Evolutionary conservation across 2,888 invertebrate species (phyloP), one percentile per base, ranked within the genome.

Genomic region (Sarcophaga caerulescens): DNA sequence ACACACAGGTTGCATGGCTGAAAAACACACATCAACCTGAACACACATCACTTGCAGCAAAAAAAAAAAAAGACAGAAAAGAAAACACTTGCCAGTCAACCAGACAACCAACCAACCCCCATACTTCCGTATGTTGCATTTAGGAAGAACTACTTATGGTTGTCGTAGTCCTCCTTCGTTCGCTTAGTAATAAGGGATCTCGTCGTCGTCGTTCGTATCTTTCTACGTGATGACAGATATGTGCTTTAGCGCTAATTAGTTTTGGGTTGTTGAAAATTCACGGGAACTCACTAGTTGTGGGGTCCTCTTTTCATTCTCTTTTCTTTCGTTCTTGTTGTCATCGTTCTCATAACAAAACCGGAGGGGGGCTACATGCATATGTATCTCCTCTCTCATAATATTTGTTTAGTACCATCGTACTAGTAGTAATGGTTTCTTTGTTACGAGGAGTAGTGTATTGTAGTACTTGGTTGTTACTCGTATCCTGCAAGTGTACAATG

Each of bases 171-270:
- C 17, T 52, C 52, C 17, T 14, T 52, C 35, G 35, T 35, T 35
- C 35, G 8, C 35, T 35, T 35, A 8, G 63, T 74, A 84, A 84
- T 79, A 79, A 63, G 79, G 68, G 81, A 85, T 81, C 76, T 85
- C 52, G 60, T 11, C 23, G 66, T 74, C 8, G 35, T 35, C 35
- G 35, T 35, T 75, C 65, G 80, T 80, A 85, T 81, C 85, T 17
- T 52, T 78, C 85, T 86, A 88, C 88, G 88, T 86, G 88, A 88
- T 88, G 88, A 87, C 89, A 89, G 88, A 86, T 88, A 88, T 85
- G 88, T 88, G 88, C 90, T 91, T 87, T 88, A 85, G 87, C 87
- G 88, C 90, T 92, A 91, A 91, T 91, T 91, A 91, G 89, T 88
- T 89, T 89, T 88, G 88, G 87, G 88, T 88, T 88, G 86, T 89